phyloP scores from a whole-genome alignment of 2,888 invertebrate species.

The Dicyrtomina minuta region DNA sequence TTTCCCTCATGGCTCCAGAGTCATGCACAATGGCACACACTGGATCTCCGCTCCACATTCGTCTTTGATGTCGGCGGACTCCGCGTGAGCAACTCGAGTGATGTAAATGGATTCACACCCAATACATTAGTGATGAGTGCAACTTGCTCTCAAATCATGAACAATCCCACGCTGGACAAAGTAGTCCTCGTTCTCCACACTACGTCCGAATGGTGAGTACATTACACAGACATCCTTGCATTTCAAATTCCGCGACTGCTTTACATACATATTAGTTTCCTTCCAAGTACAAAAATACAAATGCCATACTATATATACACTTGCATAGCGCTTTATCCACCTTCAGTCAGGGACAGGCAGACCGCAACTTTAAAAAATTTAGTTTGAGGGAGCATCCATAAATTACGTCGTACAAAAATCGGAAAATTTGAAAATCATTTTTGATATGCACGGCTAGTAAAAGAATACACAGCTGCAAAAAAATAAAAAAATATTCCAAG shows the following conservation, averaged over 20 bases:
- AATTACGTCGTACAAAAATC: neutral
- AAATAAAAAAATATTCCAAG: too few relatives aligned
- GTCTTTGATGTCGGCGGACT: slow-evolving; percentile 64
- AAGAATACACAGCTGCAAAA: too few relatives aligned
- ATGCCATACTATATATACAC: too few relatives aligned
- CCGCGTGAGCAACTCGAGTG: slow-evolving; percentile 50
- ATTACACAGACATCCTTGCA: neutral
- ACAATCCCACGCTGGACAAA: slow-evolving; percentile 58
- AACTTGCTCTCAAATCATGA: slow-evolving; percentile 48
- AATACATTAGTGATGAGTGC: slow-evolving; percentile 48
- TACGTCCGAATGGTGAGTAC: slow-evolving; percentile 71
- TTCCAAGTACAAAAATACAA: neutral
- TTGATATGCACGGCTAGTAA: too few relatives aligned
- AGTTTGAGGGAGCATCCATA: too few relatives aligned
- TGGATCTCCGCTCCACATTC: slow-evolving; percentile 82
- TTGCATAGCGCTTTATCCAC: too few relatives aligned
- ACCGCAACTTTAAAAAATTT: too few relatives aligned
- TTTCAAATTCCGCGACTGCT: neutral
- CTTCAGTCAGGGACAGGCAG: too few relatives aligned
- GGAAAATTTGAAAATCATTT: neutral
- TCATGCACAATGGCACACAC: slow-evolving; percentile 82
- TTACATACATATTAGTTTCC: too few relatives aligned
- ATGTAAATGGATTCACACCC: slow-evolving; percentile 44
- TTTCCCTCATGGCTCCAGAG: slow-evolving; percentile 85
- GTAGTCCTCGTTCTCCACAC: slow-evolving; percentile 67